These are phyloP conservation scores for Tethya wilhelma DNA, from an alignment of 37 sponge, comb jelly and placozoan species.

Conservation along the genomic window DNA sequence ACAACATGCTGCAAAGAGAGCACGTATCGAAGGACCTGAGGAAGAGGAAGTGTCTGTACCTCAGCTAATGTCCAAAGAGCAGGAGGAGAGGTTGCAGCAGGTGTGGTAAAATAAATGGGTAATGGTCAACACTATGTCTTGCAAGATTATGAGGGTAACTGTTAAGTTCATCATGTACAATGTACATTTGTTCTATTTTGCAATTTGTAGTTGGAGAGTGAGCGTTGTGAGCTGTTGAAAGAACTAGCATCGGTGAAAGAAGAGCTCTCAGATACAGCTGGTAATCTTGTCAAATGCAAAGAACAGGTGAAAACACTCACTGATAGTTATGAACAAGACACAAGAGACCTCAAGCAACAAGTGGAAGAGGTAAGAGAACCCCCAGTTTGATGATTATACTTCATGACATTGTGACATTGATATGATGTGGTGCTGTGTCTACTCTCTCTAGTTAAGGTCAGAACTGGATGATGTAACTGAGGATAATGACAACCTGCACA, in stretches of 20 bases:
- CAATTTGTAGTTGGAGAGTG: constrained; percentile 48
- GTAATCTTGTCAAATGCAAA: constrained; percentile 1
- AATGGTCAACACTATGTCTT: not conserved
- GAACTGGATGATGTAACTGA: too few relatives aligned
- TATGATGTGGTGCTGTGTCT: too few relatives aligned
- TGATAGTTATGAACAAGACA: constrained; percentile 2
- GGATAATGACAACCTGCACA: too few relatives aligned
- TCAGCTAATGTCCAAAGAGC: too few relatives aligned
- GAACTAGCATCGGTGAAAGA: constrained; percentile 17
- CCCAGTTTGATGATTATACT: too few relatives aligned
- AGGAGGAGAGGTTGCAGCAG: not conserved
- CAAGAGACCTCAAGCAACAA: constrained; percentile 5
- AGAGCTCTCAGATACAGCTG: constrained; percentile 9
- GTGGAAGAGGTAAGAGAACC: constrained; percentile 19
- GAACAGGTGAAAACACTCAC: not conserved
- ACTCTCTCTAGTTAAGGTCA: too few relatives aligned
- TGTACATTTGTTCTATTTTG: too few relatives aligned
- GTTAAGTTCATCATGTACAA: too few relatives aligned
- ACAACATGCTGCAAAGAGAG: constrained; percentile 1
- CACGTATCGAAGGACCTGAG: constrained; percentile 15
- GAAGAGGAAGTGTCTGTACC: too few relatives aligned
- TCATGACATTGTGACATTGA: too few relatives aligned
- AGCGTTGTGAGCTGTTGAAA: constrained; percentile 31
- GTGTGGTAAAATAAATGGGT: not conserved
- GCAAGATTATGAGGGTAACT: too few relatives aligned